Base-by-base conservation (phyloP, 2,797 vertebrate species). In the Psittacula echo region DNA sequence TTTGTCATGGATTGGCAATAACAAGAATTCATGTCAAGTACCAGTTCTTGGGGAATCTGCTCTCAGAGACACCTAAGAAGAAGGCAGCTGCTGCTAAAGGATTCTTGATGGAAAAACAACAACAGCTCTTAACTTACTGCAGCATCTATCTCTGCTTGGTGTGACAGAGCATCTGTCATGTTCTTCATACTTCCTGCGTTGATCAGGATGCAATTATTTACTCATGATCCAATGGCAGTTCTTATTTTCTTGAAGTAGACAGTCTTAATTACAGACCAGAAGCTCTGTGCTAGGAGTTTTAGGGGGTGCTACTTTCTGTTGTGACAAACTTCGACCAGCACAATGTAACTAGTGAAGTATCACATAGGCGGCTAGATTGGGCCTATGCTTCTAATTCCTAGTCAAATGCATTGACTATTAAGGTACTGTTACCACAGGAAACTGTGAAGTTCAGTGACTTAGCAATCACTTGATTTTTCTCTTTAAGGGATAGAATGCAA, bases 401-500 rank as follows among this genome's bases (percentile, higher is more conserved):
- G 47, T 41, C 24, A 44, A 24, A 27, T 3, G 13, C 34, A 1
- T 10, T 79, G 80, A 16, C 75, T 48, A 13, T 21, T 22, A 32
- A n/a, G 58, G 27, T 19, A 16, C n/a, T 56, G 32, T 39, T 88
- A n/a, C 10, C 44, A 13, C 29, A 67, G 68, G 42, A 76, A 75
- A 64, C 3, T 11, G 29, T 42, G 2, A 24, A 41, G 37, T 60
- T 72, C 54, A 56, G 37, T 48, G 32, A 86, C 61, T 84, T 22
- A 4, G 65, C 80, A 61, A 58, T 72, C 50, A 26, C 32, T 61
- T 77, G 18, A 2, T 72, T 93, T 93, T 85, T 89, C 37, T 74
- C 54, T 97, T 94, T 68, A 93, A 98, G 98, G 97, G 37, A 83
- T 97, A 93, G 99, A 99, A 96, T 99, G 99, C 97, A 99, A 99